These are phyloP conservation scores for Agapetus fuscipes DNA, from an alignment of 2,888 invertebrate genomes.

Conservation along the genomic window DNA sequence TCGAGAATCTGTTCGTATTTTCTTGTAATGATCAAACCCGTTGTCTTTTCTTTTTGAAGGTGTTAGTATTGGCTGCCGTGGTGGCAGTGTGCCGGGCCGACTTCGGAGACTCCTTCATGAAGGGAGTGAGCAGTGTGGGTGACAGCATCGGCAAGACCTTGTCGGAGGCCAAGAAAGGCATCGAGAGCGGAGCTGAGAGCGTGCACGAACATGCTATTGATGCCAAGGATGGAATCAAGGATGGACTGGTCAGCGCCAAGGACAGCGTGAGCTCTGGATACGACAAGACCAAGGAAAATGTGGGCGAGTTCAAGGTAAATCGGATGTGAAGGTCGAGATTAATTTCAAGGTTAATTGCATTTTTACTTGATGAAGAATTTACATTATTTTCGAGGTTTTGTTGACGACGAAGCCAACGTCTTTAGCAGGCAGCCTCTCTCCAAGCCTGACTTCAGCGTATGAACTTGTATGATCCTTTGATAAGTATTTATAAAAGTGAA, in stretches of 20 bases:
- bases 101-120: slow-evolving; percentile 10
- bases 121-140: slow-evolving; percentile 4
- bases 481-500: too few species aligned
- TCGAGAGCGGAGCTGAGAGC: slow-evolving; percentile 7
- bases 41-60: too few species aligned
- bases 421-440: too few species aligned
- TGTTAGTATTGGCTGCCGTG: slow-evolving; percentile 11
- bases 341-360: too few species aligned
- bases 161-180: slow-evolving; percentile 10
- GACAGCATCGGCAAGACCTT: slow-evolving; percentile 7
- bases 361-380: too few species aligned
- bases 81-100: slow-evolving; percentile 12
- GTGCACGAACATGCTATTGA: slow-evolving; percentile 9
- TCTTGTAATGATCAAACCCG: too few species aligned
- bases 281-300: slow-evolving; percentile 5
- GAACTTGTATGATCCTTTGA: too few species aligned
- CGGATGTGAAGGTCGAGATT: too few species aligned
- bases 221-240: slow-evolving; percentile 9
- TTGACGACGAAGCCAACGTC: too few species aligned
- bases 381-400: too few species aligned
- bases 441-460: too few species aligned
- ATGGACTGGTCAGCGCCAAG: slow-evolving; percentile 5
- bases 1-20: too few species aligned
- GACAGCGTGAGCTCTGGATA: slow-evolving; percentile 1
- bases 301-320: slow-evolving; percentile 8